A percentile compares a stretch with the other conserved stretches of the same genome.
Conservation (phyloP, 92 coral and sea anemone genomes). For the Siderastrea siderea region DNA sequence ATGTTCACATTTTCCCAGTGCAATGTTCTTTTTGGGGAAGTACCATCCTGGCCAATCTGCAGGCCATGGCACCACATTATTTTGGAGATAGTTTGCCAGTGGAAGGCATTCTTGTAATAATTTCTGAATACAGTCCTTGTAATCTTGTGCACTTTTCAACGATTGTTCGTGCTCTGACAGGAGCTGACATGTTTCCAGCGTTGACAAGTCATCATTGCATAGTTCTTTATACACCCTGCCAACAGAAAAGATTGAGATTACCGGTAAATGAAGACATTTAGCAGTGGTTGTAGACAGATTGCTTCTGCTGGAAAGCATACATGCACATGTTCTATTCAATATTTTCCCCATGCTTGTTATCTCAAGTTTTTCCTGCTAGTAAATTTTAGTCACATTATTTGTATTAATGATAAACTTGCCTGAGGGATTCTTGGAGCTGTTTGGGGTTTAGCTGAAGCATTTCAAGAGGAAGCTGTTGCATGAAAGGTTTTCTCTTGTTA, state of each 20-base stretch:
- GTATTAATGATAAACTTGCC: no score
- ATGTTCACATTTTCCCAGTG: constrained; percentile 7
- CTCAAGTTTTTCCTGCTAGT: no score
- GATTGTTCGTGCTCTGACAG: constrained; percentile 44
- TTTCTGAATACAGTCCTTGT: constrained; percentile 3
- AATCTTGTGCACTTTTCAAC: constrained; percentile 27
- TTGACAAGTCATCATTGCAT: constrained; percentile 34
- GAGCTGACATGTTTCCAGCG: constrained; percentile 48
- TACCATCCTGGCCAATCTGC: constrained; percentile 72
- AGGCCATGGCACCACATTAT: constrained; percentile 46
- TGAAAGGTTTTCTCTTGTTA: constrained; percentile 34
- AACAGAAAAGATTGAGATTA: no score
- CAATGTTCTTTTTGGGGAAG: constrained; percentile 44
- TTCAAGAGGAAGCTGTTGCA: constrained; percentile 22
- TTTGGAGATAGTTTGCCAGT: constrained; percentile 5
- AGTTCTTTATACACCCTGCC: constrained; percentile 23
- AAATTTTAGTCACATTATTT: no score
- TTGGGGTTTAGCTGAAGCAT: constrained; percentile 18
- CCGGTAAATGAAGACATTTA: no score
- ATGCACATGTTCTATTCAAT: no score
- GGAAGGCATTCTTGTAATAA: constrained; percentile 26
- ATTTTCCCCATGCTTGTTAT: no score
- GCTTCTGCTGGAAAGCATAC: no score
- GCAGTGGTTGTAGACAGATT: no score
- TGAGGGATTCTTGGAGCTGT: constrained; percentile 28